Evolutionary conservation across 2,888 invertebrate genomes (phyloP).

Genomic region (Mellilla xanthometata): DNA sequence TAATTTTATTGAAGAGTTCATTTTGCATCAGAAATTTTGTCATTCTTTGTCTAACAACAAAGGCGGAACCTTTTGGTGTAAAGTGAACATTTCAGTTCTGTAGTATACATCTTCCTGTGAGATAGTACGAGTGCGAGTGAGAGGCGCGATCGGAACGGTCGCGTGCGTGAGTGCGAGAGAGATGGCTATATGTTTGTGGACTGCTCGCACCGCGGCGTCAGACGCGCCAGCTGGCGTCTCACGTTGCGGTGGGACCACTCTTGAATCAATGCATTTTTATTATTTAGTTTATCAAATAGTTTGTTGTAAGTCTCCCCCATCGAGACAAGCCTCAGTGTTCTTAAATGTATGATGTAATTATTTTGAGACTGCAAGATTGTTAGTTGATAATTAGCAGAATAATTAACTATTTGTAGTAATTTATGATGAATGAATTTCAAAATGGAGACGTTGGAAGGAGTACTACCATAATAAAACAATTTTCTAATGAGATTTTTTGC

Average conservation of each 20-base stretch:
- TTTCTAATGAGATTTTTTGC: constrained; percentile 61
- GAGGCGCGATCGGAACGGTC: too few relatives aligned
- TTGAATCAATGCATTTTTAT: constrained; percentile 74
- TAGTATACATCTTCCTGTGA: too few relatives aligned
- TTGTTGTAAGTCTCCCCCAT: constrained; percentile 42
- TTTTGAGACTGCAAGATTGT: constrained; percentile 80
- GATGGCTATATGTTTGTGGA: neutral
- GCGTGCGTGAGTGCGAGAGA: too few relatives aligned
- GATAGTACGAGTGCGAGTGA: too few relatives aligned
- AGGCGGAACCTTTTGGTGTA: too few relatives aligned
- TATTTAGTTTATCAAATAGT: constrained; percentile 61
- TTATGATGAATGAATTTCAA: constrained; percentile 66
- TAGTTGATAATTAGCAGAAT: constrained; percentile 76
- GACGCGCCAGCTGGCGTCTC: constrained; percentile 38
- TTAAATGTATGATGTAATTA: constrained; percentile 68
- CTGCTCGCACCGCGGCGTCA: constrained; percentile 33
- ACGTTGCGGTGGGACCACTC: constrained; percentile 34
- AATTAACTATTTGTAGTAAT: constrained; percentile 73
- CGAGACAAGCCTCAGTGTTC: constrained; percentile 69
- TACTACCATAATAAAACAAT: constrained; percentile 70
- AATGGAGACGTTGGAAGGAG: constrained; percentile 66
- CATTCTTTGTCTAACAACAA: too few relatives aligned
- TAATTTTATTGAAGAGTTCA: too few relatives aligned
- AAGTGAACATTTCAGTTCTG: too few relatives aligned
- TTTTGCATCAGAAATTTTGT: too few relatives aligned